Conservation (phyloP, 1,140 invertebrate genomes). For the Psilanteris sp. region DNA sequence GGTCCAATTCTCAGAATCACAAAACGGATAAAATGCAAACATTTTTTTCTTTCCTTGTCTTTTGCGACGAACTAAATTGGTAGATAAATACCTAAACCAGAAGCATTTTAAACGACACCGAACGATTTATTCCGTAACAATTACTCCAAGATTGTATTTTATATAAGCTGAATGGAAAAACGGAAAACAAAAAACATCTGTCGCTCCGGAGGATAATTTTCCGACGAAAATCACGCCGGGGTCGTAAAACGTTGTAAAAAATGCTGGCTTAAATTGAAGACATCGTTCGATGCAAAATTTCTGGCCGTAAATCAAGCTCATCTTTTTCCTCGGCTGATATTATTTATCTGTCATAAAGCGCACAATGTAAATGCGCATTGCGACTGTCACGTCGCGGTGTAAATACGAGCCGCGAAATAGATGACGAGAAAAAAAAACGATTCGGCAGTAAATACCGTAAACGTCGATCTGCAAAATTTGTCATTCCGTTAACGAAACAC, state of each 20-base stretch:
- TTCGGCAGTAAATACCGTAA: slow-evolving; percentile 20
- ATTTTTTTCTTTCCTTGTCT: too few relatives aligned
- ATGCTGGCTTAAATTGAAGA: slow-evolving; percentile 34
- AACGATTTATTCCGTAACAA: slow-evolving; percentile 5
- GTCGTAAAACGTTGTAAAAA: slow-evolving; percentile 29
- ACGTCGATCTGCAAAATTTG: not conserved
- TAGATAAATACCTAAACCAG: too few relatives aligned
- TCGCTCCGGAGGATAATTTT: slow-evolving; percentile 18
- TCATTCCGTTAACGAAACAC: not conserved
- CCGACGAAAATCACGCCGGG: slow-evolving; percentile 18
- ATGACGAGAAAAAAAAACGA: slow-evolving; percentile 27
- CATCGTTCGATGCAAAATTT: slow-evolving; percentile 58
- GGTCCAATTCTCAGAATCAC: too few relatives aligned
- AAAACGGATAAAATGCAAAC: too few relatives aligned
- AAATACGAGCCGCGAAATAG: slow-evolving; percentile 35
- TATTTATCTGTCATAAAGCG: slow-evolving; percentile 62
- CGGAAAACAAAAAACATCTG: slow-evolving; percentile 16
- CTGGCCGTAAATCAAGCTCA: slow-evolving; percentile 53
- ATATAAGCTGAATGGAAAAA: not conserved
- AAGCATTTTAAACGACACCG: too few relatives aligned
- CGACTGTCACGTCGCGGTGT: slow-evolving; percentile 44
- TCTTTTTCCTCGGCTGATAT: slow-evolving; percentile 46
- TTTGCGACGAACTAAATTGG: too few relatives aligned
- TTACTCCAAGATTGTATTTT: not conserved
- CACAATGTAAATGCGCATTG: slow-evolving; percentile 58